phyloP scores from a whole-genome alignment of 2,888 invertebrate genomes.

The Griposia aprilina region DNA sequence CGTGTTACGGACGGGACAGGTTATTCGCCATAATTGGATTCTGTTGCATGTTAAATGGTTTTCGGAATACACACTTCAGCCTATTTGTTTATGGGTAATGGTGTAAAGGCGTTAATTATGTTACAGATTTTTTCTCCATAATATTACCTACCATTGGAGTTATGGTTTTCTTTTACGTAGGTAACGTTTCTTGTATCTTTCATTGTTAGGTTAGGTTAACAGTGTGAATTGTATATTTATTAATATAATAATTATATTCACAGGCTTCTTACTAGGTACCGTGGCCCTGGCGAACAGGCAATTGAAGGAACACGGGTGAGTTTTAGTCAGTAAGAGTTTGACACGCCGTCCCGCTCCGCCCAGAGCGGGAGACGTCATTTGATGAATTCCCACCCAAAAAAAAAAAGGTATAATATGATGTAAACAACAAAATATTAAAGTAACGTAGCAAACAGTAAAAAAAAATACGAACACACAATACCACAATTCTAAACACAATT shows the following conservation, averaged over 20 bases:
- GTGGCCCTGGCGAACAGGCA: too few relatives aligned
- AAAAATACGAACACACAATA: neutral
- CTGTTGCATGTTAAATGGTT: conserved; percentile 63
- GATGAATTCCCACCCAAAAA: too few relatives aligned
- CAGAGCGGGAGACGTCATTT: too few relatives aligned
- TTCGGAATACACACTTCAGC: conserved; percentile 35
- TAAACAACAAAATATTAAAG: neutral
- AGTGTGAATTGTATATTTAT: neutral
- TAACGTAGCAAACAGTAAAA: neutral
- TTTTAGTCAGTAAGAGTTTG: too few relatives aligned
- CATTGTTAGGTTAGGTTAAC: neutral
- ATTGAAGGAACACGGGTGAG: too few relatives aligned
- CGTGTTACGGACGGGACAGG: conserved; percentile 76
- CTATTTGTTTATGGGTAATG: conserved; percentile 7
- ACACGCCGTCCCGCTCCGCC: too few relatives aligned
- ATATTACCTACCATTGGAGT: conserved; percentile 5
- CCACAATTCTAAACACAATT: too few relatives aligned
- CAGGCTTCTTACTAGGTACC: too few relatives aligned
- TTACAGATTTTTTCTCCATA: neutral
- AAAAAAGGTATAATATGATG: too few relatives aligned
- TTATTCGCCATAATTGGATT: conserved; percentile 74
- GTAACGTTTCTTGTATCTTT: neutral
- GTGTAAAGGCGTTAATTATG: conserved; percentile 16
- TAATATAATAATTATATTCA: too few relatives aligned
- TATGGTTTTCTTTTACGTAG: neutral